These are phyloP conservation scores for Alosa sapidissima DNA, from an alignment of 2,797 vertebrate species.

Conservation along the genomic window DNA sequence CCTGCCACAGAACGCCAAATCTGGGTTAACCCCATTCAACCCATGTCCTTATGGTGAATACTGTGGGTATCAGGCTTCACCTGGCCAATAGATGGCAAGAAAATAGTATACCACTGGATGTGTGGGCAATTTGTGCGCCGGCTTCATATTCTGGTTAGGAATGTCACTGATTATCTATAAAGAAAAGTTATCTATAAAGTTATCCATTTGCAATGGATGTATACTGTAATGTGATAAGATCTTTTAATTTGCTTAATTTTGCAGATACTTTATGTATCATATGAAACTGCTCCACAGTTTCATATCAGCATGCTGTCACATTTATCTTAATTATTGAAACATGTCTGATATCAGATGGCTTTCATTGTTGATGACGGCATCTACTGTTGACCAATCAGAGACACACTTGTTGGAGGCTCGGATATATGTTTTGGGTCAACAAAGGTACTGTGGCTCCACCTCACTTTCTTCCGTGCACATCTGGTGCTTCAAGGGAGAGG, in stretches of 20 bases:
- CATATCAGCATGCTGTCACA: neutral
- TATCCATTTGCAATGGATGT: too few relatives aligned
- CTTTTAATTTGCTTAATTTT: too few relatives aligned
- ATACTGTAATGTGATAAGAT: too few relatives aligned
- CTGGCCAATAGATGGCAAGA: neutral
- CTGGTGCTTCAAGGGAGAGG: too few relatives aligned
- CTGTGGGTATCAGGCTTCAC: neutral
- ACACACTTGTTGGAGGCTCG: neutral
- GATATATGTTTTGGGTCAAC: too few relatives aligned
- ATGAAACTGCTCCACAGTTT: neutral
- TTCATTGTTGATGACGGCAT: neutral
- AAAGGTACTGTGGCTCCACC: too few relatives aligned
- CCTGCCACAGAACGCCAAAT: neutral
- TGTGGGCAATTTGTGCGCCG: neutral
- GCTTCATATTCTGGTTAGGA: too few relatives aligned
- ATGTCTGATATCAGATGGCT: neutral
- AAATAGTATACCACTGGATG: neutral
- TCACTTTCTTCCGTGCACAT: too few relatives aligned
- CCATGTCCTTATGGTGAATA: neutral
- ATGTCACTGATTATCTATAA: too few relatives aligned
- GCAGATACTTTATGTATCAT: neutral
- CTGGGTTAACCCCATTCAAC: neutral
- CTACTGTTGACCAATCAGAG: neutral
- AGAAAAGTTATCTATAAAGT: too few relatives aligned
- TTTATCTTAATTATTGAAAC: neutral